Base-by-base conservation (phyloP, 2,888 invertebrate genomes). In the Plutella xylostella region DNA sequence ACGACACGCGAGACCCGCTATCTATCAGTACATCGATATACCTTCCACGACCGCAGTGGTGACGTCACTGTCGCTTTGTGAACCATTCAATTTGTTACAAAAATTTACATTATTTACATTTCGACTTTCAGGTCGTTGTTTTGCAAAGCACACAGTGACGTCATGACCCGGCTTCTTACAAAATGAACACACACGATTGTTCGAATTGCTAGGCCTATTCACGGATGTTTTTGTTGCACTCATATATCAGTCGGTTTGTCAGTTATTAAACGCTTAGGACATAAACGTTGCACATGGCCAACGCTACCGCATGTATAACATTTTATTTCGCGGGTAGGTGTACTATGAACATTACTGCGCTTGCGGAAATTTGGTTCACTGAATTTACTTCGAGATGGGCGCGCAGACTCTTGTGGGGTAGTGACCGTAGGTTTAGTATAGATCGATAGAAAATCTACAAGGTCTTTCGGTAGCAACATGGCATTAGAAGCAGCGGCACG, bases 11-110 rank as follows among this genome's bases (percentile, higher is more conserved):
- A 7, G 48, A 42, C 1, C 48, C 50, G 14, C 46, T 50, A 38
- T 50, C 50, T 11, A 50, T 48, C 2, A 51, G 20, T 1, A 48
- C 1, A 35, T 38, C n/a, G 45, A 39, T n/a, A 48, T 20, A 19
- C 31, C 44, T n/a, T 38, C 21, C 9, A 46, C 28, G 1, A 49
- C 46, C 2, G 42, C 43, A 6, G 19, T 6, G 12, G 11, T 18
- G 12, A 12, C n/a, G n/a, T n/a, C n/a, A n/a, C n/a, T 14, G n/a
- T 25, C 28, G 21, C 7, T 15, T 25, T 17, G 11, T 17, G 22
- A 21, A 14, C 25, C 30, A 2, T 38, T 17, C 4, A 30, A 19
- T 5, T 44, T 42, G n/a, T 15, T 14, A 14, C 40, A 25, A 22
- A 40, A 40, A 22, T 22, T 40, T 9, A 40, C 22, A 40, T 40